A percentile compares a stretch with the other conserved stretches of the same genome.
These are phyloP conservation scores for Eristalinus sepulchralis DNA, from an alignment of 2,888 invertebrate species.

Conservation along the genomic window DNA sequence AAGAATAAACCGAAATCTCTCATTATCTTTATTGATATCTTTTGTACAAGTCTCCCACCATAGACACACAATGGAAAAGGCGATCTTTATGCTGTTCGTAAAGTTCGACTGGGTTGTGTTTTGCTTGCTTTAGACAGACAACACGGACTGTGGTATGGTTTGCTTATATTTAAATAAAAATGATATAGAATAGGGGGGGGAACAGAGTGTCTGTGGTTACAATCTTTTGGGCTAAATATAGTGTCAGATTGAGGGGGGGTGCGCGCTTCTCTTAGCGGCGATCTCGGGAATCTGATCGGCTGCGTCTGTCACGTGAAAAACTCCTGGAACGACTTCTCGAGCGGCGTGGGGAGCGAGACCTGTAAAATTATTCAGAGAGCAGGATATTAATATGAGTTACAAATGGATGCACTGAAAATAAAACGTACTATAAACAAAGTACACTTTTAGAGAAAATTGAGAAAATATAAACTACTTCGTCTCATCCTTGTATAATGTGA, in stretches of 20 bases:
- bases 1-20: conserved; percentile 39
- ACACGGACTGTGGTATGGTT: conserved; percentile 36
- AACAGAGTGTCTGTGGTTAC: conserved; percentile 8
- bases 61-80: conserved; percentile 48
- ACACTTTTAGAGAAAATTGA: conserved; percentile 29
- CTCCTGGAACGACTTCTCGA: conserved; percentile 82
- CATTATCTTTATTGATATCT: conserved; percentile 8
- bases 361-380: conserved; percentile 74
- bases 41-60: conserved; percentile 53
- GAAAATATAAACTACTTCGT: conserved; percentile 53
- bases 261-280: conserved; percentile 80
- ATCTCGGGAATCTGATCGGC: conserved; percentile 83
- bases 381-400: conserved; percentile 15
- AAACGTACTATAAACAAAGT: conserved; percentile 23
- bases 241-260: not conserved
- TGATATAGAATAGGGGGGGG: conserved; percentile 36
- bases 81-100: not conserved
- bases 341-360: conserved; percentile 80
- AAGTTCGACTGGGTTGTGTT: conserved; percentile 16
- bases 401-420: not conserved
- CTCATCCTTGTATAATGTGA: conserved; percentile 39
- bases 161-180: conserved; percentile 52
- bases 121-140: conserved; percentile 8
- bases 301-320: conserved; percentile 83
- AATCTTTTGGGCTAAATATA: conserved; percentile 28